A percentile compares a stretch with the other conserved stretches of the same genome.
Evolutionary conservation across 1,140 invertebrate genomes (phyloP).

Genomic region (Zaprionus davidi): DNA sequence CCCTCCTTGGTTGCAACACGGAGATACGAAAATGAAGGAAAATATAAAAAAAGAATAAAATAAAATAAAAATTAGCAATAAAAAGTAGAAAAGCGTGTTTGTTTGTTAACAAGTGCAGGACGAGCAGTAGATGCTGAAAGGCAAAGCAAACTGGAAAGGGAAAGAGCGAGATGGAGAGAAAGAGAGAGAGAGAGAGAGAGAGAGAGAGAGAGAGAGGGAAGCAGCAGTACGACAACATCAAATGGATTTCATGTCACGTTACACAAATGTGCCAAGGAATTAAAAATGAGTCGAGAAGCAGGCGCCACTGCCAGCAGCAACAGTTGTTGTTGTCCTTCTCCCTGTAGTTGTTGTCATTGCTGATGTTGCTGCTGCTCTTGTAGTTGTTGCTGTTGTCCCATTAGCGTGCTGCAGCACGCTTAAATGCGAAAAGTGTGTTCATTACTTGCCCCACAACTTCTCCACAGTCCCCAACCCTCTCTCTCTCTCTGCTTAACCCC

Average conservation of each 20-base stretch:
- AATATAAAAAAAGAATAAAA: conserved; percentile 44
- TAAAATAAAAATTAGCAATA: conserved; percentile 83
- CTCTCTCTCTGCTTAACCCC: background rate
- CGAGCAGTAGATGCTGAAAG: conserved; percentile 32
- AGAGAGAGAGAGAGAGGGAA: conserved; percentile 16
- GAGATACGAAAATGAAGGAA: conserved; percentile 49
- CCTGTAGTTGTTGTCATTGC: conserved; percentile 31
- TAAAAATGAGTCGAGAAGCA: conserved; percentile 72
- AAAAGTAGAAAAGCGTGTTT: conserved; percentile 83
- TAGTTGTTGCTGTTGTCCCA: conserved; percentile 63
- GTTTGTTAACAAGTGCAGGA: conserved; percentile 77
- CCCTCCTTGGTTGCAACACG: conserved; percentile 35
- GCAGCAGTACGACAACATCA: conserved; percentile 66
- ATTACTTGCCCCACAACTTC: conserved; percentile 57
- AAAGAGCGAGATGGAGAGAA: background rate
- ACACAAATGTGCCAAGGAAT: conserved; percentile 82
- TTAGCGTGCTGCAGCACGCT: conserved; percentile 75
- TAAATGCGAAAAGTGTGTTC: conserved; percentile 82
- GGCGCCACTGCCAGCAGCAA: conserved; percentile 65
- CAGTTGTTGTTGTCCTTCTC: conserved; percentile 58
- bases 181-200: conserved; percentile 14
- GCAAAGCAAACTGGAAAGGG: background rate
- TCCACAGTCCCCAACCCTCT: background rate
- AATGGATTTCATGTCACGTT: conserved; percentile 82
- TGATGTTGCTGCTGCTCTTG: conserved; percentile 28